Evolutionary conservation across 53 echinoderm and acorn worm species (phyloP).

Genomic region (Zoroaster sp.): DNA sequence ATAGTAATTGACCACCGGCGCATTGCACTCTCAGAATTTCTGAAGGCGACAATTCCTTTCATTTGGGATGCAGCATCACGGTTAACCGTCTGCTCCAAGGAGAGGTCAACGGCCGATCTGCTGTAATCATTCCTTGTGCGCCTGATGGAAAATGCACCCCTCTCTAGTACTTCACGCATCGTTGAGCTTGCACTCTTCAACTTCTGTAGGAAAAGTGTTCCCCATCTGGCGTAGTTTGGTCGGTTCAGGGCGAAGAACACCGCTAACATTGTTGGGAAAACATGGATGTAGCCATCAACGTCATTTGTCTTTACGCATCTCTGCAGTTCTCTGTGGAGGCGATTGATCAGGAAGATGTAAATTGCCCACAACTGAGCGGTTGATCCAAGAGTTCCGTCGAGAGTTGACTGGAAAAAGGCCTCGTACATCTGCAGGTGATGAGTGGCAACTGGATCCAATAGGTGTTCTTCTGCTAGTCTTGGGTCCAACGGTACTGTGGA

Average conservation of each 20-base stretch:
- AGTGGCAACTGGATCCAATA: slow-evolving; percentile 36
- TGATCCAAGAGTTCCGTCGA: slow-evolving; percentile 32
- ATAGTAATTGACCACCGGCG: slow-evolving; percentile 67
- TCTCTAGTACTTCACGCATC: slow-evolving; percentile 39
- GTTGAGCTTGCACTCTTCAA: slow-evolving; percentile 26
- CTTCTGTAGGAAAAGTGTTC: slow-evolving; percentile 63
- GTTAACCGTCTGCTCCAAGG: slow-evolving; percentile 68
- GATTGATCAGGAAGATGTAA: slow-evolving; percentile 69
- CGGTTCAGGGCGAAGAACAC: slow-evolving; percentile 74
- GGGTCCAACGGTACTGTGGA: slow-evolving; percentile 46
- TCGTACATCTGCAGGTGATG: slow-evolving; percentile 57
- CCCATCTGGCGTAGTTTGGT: slow-evolving; percentile 78
- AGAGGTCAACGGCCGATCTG: slow-evolving; percentile 66
- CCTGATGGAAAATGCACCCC: slow-evolving; percentile 76
- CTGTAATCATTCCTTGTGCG: slow-evolving; percentile 36
- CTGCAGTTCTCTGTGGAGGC: slow-evolving; percentile 66
- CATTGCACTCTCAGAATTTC: slow-evolving; percentile 64
- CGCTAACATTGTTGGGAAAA: slow-evolving; percentile 53
- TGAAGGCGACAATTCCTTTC: slow-evolving; percentile 65
- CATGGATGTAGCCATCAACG: slow-evolving; percentile 52
- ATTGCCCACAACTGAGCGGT: slow-evolving; percentile 62
- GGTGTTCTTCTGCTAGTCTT: slow-evolving; percentile 14
- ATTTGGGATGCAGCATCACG: slow-evolving; percentile 64
- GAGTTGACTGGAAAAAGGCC: slow-evolving; percentile 34
- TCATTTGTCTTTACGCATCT: slow-evolving; percentile 71